Conservation (phyloP, 2,888 invertebrate species). For the Auanema freiburgensis region DNA sequence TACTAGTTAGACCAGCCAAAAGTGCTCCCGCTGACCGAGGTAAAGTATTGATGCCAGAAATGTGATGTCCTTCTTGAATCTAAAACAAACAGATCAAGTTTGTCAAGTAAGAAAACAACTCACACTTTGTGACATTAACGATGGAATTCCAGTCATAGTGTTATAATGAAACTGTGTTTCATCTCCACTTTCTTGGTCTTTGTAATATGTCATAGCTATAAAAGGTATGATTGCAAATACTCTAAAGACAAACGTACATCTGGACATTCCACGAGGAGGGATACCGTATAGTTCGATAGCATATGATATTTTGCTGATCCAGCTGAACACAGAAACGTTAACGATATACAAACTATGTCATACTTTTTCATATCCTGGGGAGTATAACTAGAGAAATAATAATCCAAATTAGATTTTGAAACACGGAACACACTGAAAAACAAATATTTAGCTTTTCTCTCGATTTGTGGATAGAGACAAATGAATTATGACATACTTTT, state of each 20-base stretch:
- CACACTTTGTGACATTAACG: conserved; percentile 8
- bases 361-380: conserved; percentile 43
- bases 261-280: conserved; percentile 30
- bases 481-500: conserved; percentile 36
- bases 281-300: conserved; percentile 29
- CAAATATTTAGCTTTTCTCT: background rate
- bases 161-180: conserved; percentile 17
- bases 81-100: too few species aligned
- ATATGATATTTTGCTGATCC: conserved; percentile 41
- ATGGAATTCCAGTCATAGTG: conserved; percentile 20
- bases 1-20: too few species aligned
- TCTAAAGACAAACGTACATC: conserved; percentile 25
- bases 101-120: too few species aligned
- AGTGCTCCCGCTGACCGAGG: too few species aligned
- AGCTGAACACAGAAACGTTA: conserved; percentile 19
- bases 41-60: too few species aligned
- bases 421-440: conserved; percentile 48
- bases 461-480: background rate
- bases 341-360: background rate
- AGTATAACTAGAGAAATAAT: conserved; percentile 48
- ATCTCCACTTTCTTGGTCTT: conserved; percentile 15
- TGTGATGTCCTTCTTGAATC: too few species aligned
- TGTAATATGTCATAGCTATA: conserved; percentile 41
- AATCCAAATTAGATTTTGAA: conserved; percentile 33
- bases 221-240: conserved; percentile 3